Evolutionary conservation across 2,797 vertebrate genomes (phyloP).

Genomic region (Sardinella longiceps): DNA sequence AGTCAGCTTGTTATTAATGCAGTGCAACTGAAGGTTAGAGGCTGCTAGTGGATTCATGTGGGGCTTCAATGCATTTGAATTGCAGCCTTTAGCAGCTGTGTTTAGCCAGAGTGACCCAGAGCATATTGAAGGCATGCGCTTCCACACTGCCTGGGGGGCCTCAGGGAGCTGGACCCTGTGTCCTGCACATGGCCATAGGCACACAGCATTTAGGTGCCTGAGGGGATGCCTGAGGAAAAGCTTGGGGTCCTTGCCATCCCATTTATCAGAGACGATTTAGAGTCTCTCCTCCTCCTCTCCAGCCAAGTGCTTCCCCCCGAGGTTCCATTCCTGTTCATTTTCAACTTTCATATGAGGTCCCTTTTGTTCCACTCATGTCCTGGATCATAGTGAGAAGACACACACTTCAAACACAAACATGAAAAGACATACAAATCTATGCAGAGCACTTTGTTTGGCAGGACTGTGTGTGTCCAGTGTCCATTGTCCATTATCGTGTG

Average conservation of each 20-base stretch:
- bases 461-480: neutral
- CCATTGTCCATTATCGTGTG: neutral
- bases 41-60: neutral
- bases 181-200: neutral
- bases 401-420: neutral
- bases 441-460: neutral
- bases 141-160: neutral
- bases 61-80: neutral
- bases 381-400: neutral
- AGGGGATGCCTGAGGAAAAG: constrained; percentile 16
- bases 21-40: neutral
- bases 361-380: neutral
- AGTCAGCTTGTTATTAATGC: neutral
- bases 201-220: neutral
- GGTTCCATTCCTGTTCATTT: neutral
- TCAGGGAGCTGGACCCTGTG: neutral
- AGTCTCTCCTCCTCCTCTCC: neutral
- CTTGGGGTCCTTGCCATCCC: neutral
- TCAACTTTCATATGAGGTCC: neutral
- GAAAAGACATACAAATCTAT: neutral
- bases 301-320: neutral
- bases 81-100: neutral
- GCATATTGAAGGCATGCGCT: neutral
- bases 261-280: neutral
- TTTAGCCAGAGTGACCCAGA: neutral